These are phyloP conservation scores for Geophilus truncorum DNA, from an alignment of 2,888 invertebrate species.

Conservation along the genomic window DNA sequence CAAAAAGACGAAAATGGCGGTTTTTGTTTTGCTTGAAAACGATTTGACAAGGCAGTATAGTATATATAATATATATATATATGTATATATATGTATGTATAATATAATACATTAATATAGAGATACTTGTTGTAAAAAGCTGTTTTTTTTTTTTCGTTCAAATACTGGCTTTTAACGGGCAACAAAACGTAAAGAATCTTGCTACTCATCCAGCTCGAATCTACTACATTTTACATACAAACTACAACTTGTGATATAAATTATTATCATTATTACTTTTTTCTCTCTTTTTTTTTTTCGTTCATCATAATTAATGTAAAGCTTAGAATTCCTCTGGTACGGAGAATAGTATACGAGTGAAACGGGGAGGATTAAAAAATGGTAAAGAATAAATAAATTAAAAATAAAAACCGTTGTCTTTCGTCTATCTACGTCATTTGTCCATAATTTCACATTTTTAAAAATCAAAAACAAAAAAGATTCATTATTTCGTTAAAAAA, in stretches of 20 bases:
- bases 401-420: background rate
- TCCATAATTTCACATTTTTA: background rate
- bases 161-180: background rate
- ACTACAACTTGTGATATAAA: background rate
- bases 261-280: background rate
- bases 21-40: background rate
- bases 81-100: background rate
- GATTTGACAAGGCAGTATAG: background rate
- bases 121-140: background rate
- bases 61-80: background rate
- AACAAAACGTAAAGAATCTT: background rate
- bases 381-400: background rate
- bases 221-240: background rate
- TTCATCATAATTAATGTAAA: background rate
- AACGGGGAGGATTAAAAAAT: background rate
- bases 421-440: background rate
- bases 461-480: background rate
- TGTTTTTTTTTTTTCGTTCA: background rate
- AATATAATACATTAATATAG: background rate
- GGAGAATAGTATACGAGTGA: background rate
- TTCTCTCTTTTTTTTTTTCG: background rate
- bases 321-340: background rate
- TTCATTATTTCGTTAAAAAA: background rate
- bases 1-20: background rate
- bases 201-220: background rate